Percentiles rank a stretch among this genome's conserved stretches.
phyloP scores from a whole-genome alignment of 2,888 invertebrate species.

The Volucella zonaria region DNA sequence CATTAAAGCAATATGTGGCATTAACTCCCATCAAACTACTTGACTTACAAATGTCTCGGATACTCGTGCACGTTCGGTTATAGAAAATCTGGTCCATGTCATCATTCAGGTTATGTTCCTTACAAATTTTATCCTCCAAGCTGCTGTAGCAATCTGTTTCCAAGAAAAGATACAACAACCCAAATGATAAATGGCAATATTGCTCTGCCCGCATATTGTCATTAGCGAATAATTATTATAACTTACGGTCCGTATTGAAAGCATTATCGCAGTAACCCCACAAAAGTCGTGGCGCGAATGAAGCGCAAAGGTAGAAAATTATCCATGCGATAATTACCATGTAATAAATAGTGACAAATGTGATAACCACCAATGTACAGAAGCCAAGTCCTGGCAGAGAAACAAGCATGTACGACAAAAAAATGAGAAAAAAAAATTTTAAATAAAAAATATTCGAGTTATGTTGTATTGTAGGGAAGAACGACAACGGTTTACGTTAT shows the following conservation, averaged over 20 bases:
- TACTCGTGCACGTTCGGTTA: conserved; percentile 83
- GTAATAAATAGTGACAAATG: conserved; percentile 89
- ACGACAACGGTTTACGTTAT: not conserved
- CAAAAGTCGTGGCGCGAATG: conserved; percentile 85
- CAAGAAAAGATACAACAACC: conserved; percentile 33
- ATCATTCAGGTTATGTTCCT: conserved; percentile 80
- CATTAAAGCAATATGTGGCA: conserved; percentile 83
- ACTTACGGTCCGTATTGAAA: conserved; percentile 86
- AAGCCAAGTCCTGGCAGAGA: conserved; percentile 86
- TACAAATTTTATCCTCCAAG: conserved; percentile 84
- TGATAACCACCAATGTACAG: conserved; percentile 88
- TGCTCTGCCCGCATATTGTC: conserved; percentile 53
- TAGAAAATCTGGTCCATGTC: conserved; percentile 84
- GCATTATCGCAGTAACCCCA: conserved; percentile 88
- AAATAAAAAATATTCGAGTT: not conserved
- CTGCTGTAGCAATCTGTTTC: conserved; percentile 86
- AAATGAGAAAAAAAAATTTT: conserved; percentile 8
- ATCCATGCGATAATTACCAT: conserved; percentile 92
- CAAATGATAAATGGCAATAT: conserved; percentile 18
- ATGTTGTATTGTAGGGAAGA: not conserved
- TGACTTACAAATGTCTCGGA: conserved; percentile 83
- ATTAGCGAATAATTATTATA: conserved; percentile 61
- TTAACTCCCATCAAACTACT: conserved; percentile 82
- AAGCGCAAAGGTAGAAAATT: conserved; percentile 89
- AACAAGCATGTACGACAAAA: not conserved